phyloP scores from a whole-genome alignment of 2,888 invertebrate genomes.

The Cremastinae sp. region DNA sequence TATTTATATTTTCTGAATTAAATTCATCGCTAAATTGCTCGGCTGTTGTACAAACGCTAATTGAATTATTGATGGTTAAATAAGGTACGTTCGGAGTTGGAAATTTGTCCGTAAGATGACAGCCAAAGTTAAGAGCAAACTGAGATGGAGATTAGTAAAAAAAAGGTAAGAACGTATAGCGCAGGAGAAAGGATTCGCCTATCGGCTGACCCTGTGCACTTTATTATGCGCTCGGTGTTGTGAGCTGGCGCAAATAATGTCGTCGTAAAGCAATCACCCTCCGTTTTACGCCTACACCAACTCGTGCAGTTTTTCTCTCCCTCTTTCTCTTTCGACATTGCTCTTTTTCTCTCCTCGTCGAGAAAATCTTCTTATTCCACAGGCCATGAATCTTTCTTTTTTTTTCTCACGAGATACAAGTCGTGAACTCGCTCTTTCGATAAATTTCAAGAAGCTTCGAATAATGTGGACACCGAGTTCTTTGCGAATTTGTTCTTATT shows the following conservation, averaged over 20 bases:
- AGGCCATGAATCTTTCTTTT: too few relatives aligned
- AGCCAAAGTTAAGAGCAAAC: slow-evolving; percentile 25
- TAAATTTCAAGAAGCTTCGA: too few relatives aligned
- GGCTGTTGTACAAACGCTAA: too few relatives aligned
- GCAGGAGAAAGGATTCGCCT: slow-evolving; percentile 60
- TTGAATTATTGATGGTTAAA: too few relatives aligned
- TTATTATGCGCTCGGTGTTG: slow-evolving; percentile 72
- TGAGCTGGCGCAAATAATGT: slow-evolving; percentile 77
- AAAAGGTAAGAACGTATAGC: neutral
- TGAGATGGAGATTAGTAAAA: slow-evolving; percentile 6
- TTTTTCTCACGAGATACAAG: too few relatives aligned
- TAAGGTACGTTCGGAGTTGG: neutral
- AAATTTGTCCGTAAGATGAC: slow-evolving; percentile 1
- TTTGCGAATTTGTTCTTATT: too few relatives aligned
- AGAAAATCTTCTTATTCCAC: too few relatives aligned
- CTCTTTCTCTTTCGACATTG: slow-evolving; percentile 22
- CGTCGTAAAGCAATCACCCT: slow-evolving; percentile 76
- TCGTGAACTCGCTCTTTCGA: too few relatives aligned
- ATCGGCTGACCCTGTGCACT: slow-evolving; percentile 74
- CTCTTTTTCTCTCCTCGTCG: too few relatives aligned
- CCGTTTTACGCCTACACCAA: slow-evolving; percentile 70
- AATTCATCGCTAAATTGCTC: too few relatives aligned
- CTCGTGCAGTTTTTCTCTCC: slow-evolving; percentile 28
- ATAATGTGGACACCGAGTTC: too few relatives aligned
- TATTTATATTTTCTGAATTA: too few relatives aligned